Evolutionary conservation across 92 coral and sea anemone species (phyloP).

Genomic region (Hydrozoanthus gracilis): DNA sequence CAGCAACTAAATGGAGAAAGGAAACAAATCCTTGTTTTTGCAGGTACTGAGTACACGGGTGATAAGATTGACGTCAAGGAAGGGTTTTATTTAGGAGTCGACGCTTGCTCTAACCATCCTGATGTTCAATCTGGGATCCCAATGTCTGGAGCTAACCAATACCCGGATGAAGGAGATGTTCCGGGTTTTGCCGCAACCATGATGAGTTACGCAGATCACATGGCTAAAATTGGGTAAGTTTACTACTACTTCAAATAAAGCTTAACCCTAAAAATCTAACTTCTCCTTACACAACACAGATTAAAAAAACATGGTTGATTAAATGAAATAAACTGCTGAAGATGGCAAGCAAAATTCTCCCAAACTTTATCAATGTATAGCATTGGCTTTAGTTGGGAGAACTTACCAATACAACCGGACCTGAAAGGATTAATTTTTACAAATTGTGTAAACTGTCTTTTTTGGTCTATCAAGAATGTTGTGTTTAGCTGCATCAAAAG

Average conservation of each 20-base stretch:
- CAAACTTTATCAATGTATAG: too few species aligned
- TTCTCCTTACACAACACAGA: neutral
- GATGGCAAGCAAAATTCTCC: too few species aligned
- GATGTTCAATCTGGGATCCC: conserved; percentile 41
- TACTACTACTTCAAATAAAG: neutral
- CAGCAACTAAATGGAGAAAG: too few species aligned
- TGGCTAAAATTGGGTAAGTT: conserved; percentile 70
- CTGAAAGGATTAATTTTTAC: too few species aligned
- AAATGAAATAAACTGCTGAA: too few species aligned
- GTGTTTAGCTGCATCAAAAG: too few species aligned
- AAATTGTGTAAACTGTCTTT: too few species aligned
- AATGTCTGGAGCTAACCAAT: conserved; percentile 74
- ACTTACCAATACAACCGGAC: too few species aligned
- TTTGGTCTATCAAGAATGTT: too few species aligned
- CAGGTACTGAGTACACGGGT: conserved; percentile 73
- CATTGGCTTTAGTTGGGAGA: too few species aligned
- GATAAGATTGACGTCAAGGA: conserved; percentile 72
- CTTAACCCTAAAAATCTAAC: neutral
- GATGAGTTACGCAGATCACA: conserved; percentile 50
- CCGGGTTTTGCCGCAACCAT: conserved; percentile 58
- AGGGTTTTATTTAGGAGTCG: conserved; percentile 80
- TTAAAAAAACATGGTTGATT: too few species aligned
- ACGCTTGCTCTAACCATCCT: conserved; percentile 43
- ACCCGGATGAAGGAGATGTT: conserved; percentile 61
- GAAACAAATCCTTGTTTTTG: too few species aligned